Base-by-base conservation (phyloP, 2,113 vertebrate species). In the Oxygymnocypris stewartii region DNA sequence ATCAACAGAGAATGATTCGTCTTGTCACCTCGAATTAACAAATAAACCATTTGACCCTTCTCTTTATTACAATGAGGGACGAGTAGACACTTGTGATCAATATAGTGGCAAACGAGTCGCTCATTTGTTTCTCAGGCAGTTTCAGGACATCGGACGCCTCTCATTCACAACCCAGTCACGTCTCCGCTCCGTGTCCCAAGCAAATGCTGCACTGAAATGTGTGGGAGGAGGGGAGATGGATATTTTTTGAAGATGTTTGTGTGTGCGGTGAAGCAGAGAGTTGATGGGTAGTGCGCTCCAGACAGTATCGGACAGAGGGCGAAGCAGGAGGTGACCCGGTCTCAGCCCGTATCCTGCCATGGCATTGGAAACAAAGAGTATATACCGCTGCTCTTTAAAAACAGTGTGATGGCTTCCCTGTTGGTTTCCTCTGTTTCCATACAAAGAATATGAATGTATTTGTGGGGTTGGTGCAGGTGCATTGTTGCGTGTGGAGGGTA, bases 381-480 rank as follows among this genome's bases (percentile, higher is more conserved):
- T 31, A 31, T 44, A 80, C 76, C 49, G 63, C 79, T 80, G 86
- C 65, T 86, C 88, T 86, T 88, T 86, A 74, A 82, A 77, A 84
- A 76, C 82, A 77, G 86, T 79, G 81, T 88, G 86, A 88, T 85
- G 37, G 59, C 61, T 47, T 49, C 61, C 5, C 78, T 75, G 82
- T 20, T 40, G 42, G 78, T 82, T 37, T 9, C 37, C 85, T 82
- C 23, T 42, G 76, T 85, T 85, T 89, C 85, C 85, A 85, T 74
- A 88, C 44, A 42, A 78, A 77, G 88, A 88, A 90, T 88, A 87
- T 86, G 82, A 85, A 89, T 89, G 81, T 79, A 79, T 63, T 47
- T 31, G 51, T 78, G 37, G 49, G 61, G 16, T 61, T 35, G 88
- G 73, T 31, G 61, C 82, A 81, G 86, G 79, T 31, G 74, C 54